These are phyloP conservation scores for Falco novaeseelandiae DNA, from an alignment of 2,797 vertebrate species.

Conservation along the genomic window DNA sequence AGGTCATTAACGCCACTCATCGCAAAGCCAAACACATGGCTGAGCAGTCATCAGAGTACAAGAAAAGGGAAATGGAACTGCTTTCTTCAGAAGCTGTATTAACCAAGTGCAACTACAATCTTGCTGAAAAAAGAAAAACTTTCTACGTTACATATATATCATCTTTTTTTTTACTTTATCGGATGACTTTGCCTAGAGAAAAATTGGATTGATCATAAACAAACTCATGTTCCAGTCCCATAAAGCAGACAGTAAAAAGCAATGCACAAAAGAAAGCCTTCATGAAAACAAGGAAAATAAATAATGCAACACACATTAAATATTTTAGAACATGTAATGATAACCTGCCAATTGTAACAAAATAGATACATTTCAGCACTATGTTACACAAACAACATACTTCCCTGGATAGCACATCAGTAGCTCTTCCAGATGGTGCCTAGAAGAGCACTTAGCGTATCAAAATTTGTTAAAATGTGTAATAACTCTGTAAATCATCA, in stretches of 20 bases:
- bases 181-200: background rate
- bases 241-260: background rate
- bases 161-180: background rate
- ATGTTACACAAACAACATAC: background rate
- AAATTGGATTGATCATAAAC: background rate
- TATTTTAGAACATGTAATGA: background rate
- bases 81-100: background rate
- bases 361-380: background rate
- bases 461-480: background rate
- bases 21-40: background rate
- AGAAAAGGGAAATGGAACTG: background rate
- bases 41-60: background rate
- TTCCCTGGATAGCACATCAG: background rate
- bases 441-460: background rate
- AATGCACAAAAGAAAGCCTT: background rate
- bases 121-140: background rate
- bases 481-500: background rate
- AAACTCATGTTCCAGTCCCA: background rate
- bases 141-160: fast-evolving
- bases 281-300: background rate
- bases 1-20: background rate
- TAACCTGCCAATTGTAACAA: background rate
- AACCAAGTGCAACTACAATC: background rate
- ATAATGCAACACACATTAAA: fast-evolving
- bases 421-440: background rate